These are phyloP conservation scores for Hippocampus zosterae DNA, from an alignment of 2,113 vertebrate genomes.

Conservation along the genomic window DNA sequence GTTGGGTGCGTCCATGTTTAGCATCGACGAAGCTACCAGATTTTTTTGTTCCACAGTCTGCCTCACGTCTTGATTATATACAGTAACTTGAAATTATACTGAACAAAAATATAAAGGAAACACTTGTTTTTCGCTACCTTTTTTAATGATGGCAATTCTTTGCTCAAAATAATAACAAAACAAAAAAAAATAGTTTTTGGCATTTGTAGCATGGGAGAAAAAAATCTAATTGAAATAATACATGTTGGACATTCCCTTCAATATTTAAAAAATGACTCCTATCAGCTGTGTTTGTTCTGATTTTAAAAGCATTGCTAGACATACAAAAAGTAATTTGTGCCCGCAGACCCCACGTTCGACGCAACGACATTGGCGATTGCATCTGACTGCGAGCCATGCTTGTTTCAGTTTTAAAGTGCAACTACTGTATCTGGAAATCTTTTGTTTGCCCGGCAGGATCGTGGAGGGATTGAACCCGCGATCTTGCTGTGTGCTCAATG, in stretches of 20 bases:
- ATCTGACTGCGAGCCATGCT: slow-evolving; percentile 5
- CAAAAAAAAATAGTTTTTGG: not conserved
- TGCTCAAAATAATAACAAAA: no score
- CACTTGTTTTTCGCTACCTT: no score
- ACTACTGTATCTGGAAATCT: slow-evolving; percentile 19
- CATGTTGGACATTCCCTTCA: not conserved
- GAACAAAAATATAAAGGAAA: no score
- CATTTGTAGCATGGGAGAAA: not conserved
- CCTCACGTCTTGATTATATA: no score
- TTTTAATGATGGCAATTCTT: no score
- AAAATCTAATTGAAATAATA: slow-evolving; percentile 25
- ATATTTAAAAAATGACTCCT: not conserved
- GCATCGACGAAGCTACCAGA: no score
- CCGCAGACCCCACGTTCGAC: slow-evolving; percentile 26
- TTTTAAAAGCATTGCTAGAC: slow-evolving; percentile 44
- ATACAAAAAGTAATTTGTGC: slow-evolving; percentile 31
- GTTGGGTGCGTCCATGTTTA: no score
- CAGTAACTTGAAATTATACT: no score
- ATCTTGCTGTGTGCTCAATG: slow-evolving; percentile 32
- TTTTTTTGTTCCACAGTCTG: no score
- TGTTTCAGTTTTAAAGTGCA: slow-evolving; percentile 16
- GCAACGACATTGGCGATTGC: slow-evolving; percentile 15
- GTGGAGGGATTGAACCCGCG: slow-evolving; percentile 23
- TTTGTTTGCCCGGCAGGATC: slow-evolving; percentile 22
- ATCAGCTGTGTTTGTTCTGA: slow-evolving; percentile 28